These are phyloP conservation scores for Melanotaenia maccullochi DNA, from an alignment of 2,797 vertebrate species.

Conservation along the genomic window DNA sequence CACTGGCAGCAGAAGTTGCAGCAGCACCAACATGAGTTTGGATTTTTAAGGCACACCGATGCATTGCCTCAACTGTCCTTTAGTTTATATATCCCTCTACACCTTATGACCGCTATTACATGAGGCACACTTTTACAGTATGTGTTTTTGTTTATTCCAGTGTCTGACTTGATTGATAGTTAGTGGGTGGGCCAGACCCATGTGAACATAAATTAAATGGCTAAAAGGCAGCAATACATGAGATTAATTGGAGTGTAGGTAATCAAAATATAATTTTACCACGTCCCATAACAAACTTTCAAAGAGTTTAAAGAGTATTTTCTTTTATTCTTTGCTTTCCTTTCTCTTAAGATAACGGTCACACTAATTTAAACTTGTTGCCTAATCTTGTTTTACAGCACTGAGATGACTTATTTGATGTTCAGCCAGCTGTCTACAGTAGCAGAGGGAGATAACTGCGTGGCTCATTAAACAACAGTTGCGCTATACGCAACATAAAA, in stretches of 20 bases:
- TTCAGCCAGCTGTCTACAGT: slow-evolving; percentile 38
- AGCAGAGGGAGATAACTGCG: slow-evolving; percentile 40
- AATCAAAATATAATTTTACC: neutral
- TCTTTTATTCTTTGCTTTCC: neutral
- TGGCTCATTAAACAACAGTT: slow-evolving; percentile 36
- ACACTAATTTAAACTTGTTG: slow-evolving; percentile 20
- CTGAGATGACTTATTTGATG: slow-evolving; percentile 22
- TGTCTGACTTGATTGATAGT: neutral
- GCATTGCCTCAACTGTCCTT: neutral
- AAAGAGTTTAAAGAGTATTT: too few relatives aligned
- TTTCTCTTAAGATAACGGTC: neutral
- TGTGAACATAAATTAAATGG: neutral
- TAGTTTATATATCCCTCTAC: neutral
- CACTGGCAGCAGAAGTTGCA: neutral
- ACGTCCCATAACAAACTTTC: too few relatives aligned
- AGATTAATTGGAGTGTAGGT: neutral
- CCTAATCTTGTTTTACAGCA: slow-evolving; percentile 13
- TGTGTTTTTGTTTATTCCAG: neutral
- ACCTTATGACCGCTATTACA: neutral
- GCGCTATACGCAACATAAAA: slow-evolving; percentile 39
- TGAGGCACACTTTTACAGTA: neutral
- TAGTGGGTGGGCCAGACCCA: neutral
- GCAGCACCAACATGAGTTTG: neutral
- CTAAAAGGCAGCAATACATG: neutral
- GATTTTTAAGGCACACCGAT: neutral